Evolutionary conservation across 1,140 invertebrate species (phyloP), one percentile per base, ranked within the genome.

Genomic region (Steinernema khuongi): DNA sequence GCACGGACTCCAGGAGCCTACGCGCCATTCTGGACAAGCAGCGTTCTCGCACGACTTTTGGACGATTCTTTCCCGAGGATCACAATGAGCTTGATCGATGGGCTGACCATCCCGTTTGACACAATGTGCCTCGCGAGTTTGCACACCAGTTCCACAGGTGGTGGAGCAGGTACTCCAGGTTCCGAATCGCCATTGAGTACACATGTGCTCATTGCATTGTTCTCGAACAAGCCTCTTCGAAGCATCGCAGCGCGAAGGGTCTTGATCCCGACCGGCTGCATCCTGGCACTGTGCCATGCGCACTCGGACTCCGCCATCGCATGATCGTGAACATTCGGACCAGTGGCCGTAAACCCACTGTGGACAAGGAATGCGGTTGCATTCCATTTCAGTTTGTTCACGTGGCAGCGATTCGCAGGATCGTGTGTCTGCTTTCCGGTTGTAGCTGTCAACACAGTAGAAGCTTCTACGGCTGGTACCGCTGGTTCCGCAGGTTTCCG

Each of bases 281-380:
- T 90, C 88, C 18, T 89, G 86, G 83, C 91, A 92, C 14, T 81
- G 80, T 0, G 89, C 90, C 71, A 85, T 88, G 19, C 91, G 86
- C 26, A 86, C 87, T 79, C 90, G 89, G 1, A 87, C 85, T 17
- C 91, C 91, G 26, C 88, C 89, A 67, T 90, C 91, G 85, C 91
- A 92, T 1, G 89, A 89, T 81, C 88, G 87, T n/a, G 90, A 89
- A 83, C 91, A 92, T 89, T 91, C 80, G 26, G 44, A 75, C 83
- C 83, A 84, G n/a, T 74, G 67, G 31, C 77, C 82, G 60, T 84
- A 84, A 19, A 69, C 41, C 83, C 83, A 84, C 43, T 69, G 22
- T 1, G 83, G 83, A 77, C 83, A 84, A 1, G 84, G 83, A 31
- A 78, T 74, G 29, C 81, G 67, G 43, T 80, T 83, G 69, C 83